phyloP scores from a whole-genome alignment of 1,140 invertebrate genomes.

The Orius laevigatus region DNA sequence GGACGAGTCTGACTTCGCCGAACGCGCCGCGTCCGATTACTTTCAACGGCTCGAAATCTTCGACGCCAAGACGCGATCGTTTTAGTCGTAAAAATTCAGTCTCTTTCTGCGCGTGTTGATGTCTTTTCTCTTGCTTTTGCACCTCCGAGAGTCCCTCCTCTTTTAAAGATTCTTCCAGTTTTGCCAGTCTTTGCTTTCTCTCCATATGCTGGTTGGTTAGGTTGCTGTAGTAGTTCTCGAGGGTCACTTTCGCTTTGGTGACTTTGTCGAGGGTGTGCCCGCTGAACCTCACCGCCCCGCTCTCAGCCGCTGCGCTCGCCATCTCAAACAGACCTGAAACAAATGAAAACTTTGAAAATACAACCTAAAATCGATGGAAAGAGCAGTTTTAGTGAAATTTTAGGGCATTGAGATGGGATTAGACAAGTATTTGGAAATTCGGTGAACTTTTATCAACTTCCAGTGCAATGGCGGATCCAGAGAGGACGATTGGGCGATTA shows the following conservation, averaged over 20 bases:
- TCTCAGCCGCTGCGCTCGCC: conserved; percentile 53
- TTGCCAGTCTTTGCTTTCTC: conserved; percentile 82
- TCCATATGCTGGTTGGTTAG: conserved; percentile 93
- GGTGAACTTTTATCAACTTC: too few species aligned
- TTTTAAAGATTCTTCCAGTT: conserved; percentile 85
- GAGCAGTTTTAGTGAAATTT: too few species aligned
- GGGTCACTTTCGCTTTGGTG: conserved; percentile 94
- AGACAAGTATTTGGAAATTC: too few species aligned
- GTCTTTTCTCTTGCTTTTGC: conserved; percentile 72
- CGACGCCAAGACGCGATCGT: conserved; percentile 85
- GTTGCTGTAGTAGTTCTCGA: conserved; percentile 99
- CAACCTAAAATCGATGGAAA: too few species aligned
- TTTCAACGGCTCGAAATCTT: conserved; percentile 97
- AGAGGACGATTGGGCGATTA: too few species aligned
- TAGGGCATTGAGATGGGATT: too few species aligned
- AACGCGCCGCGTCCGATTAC: conserved; percentile 95
- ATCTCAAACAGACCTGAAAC: conserved; percentile 49
- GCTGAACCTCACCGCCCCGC: conserved; percentile 73
- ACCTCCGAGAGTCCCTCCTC: conserved; percentile 76
- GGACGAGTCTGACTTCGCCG: conserved; percentile 90
- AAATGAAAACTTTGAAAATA: too few species aligned
- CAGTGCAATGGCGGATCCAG: too few species aligned
- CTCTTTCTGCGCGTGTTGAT: conserved; percentile 93
- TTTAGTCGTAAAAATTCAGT: conserved; percentile 95
- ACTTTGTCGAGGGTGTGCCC: conserved; percentile 97